Evolutionary conservation across 23 tunicate genomes (phyloP).

Genomic region (Styela plicata): DNA sequence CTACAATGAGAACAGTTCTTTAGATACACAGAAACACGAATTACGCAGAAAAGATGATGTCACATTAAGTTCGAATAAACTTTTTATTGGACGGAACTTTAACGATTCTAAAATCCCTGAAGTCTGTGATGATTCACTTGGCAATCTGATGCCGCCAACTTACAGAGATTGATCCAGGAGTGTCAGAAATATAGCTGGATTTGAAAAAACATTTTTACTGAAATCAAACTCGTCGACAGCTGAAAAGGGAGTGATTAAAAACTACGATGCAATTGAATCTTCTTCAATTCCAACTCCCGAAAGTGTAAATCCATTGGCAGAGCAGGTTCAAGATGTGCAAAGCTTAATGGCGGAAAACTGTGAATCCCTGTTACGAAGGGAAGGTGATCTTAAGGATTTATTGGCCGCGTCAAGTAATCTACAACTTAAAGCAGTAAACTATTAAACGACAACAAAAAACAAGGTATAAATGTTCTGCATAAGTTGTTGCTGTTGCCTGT

Average conservation of each 20-base stretch:
- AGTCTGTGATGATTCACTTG: no score
- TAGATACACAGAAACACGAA: no score
- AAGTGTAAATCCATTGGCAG: neutral
- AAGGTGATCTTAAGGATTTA: neutral
- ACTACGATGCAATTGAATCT: neutral
- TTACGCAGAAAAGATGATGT: no score
- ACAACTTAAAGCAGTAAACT: neutral
- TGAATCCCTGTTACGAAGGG: neutral
- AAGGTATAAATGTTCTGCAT: neutral
- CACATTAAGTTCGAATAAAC: no score
- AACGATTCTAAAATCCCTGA: no score
- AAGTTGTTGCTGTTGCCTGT: neutral
- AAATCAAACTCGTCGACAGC: neutral
- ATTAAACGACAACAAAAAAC: neutral
- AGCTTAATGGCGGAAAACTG: neutral
- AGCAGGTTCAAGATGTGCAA: neutral
- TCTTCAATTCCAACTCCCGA: neutral
- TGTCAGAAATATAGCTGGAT: no score
- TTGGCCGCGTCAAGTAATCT: neutral
- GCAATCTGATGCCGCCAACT: no score
- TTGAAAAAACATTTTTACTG: neutral
- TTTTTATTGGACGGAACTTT: no score
- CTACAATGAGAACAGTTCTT: no score
- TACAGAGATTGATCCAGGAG: no score
- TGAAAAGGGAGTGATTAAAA: no score